These are phyloP conservation scores for Oscheius sp. DNA, from an alignment of 2,888 invertebrate genomes.

Conservation along the genomic window DNA sequence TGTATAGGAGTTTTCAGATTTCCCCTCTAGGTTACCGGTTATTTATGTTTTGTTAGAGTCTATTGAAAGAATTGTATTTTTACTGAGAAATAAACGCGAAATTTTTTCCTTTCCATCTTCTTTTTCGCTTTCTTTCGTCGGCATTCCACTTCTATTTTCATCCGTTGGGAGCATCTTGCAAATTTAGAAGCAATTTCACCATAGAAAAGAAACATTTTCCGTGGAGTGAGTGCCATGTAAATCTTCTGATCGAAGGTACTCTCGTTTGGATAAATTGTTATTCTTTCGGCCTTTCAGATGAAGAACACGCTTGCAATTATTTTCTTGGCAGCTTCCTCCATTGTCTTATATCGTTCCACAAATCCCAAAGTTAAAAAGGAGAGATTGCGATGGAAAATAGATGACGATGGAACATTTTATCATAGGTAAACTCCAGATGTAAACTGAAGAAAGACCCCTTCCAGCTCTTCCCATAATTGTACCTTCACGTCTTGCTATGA, in stretches of 20 bases:
- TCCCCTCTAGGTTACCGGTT: constrained; percentile 16
- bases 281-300: too few species aligned
- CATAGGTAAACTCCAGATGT: background rate
- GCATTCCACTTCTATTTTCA: background rate
- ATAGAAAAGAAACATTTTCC: too few species aligned
- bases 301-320: background rate
- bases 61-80: background rate
- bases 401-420: background rate
- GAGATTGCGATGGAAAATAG: background rate
- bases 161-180: too few species aligned
- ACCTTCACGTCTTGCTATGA: constrained; percentile 32
- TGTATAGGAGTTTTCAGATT: constrained; percentile 1
- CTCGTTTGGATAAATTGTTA: too few species aligned
- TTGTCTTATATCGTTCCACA: background rate
- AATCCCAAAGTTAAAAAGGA: background rate
- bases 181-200: too few species aligned
- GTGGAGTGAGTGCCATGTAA: too few species aligned
- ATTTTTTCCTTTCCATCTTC: background rate
- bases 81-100: background rate
- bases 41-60: constrained; percentile 2
- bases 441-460: background rate
- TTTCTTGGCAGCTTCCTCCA: background rate
- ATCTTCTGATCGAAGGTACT: too few species aligned
- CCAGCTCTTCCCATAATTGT: constrained; percentile 20
- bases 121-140: background rate